Evolutionary conservation across 2,888 invertebrate genomes (phyloP).

Genomic region (Poecilobothrus nobilitatus): DNA sequence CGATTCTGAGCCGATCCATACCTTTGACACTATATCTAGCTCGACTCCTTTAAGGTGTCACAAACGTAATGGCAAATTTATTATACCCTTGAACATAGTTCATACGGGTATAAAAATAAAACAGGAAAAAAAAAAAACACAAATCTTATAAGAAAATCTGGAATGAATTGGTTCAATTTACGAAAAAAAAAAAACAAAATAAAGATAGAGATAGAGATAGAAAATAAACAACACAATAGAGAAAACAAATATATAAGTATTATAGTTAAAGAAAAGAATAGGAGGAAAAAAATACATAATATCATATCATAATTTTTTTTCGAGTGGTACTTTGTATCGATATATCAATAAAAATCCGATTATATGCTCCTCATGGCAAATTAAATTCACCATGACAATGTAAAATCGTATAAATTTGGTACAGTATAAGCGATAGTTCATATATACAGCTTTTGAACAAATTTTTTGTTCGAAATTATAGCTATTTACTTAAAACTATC

Average conservation of each 20-base stretch:
- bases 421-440: background rate
- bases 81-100: too few relatives aligned
- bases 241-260: too few relatives aligned
- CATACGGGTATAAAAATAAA: too few relatives aligned
- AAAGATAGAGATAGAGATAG: too few relatives aligned
- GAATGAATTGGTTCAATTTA: background rate
- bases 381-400: conserved; percentile 1
- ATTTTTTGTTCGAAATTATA: background rate
- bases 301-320: background rate
- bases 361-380: background rate
- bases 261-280: too few relatives aligned
- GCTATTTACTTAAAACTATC: background rate
- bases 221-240: too few relatives aligned
- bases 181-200: background rate
- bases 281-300: too few relatives aligned
- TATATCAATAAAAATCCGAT: background rate
- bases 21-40: too few relatives aligned
- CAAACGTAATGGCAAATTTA: too few relatives aligned
- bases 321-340: background rate
- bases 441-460: background rate
- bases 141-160: background rate
- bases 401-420: background rate
- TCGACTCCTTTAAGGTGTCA: too few relatives aligned
- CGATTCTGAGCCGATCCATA: too few relatives aligned
- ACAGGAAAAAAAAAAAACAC: too few relatives aligned